These are phyloP conservation scores for Spermophilus dauricus DNA, from an alignment of 2,113 vertebrate species.

Conservation along the genomic window DNA sequence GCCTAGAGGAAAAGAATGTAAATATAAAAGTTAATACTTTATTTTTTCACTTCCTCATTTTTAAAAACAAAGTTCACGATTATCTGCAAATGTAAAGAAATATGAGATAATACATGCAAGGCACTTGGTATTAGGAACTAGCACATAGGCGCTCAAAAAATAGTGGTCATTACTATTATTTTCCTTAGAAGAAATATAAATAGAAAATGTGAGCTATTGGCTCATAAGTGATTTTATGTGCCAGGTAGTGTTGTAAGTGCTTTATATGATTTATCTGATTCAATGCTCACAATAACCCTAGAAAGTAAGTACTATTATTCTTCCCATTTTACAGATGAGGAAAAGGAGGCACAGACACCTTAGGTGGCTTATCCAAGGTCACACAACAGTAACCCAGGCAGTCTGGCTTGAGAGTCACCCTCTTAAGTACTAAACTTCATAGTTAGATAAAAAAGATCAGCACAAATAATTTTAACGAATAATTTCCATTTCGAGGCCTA, in stretches of 20 bases:
- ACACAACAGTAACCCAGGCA: neutral
- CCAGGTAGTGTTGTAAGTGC: neutral
- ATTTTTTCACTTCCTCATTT: neutral
- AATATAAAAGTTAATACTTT: neutral
- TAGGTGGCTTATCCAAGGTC: neutral
- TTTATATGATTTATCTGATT: constrained; percentile 40
- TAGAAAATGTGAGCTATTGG: constrained; percentile 5
- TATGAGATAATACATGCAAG: neutral
- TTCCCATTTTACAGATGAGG: constrained; percentile 28
- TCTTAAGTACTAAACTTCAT: constrained; percentile 33
- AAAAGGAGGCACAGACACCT: neutral
- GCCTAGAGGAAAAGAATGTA: neutral
- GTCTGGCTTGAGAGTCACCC: neutral
- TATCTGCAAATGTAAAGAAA: neutral
- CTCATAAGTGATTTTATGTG: neutral
- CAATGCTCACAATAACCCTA: neutral
- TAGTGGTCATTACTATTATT: neutral
- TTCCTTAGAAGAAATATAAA: constrained; percentile 15
- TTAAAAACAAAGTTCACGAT: constrained; percentile 7
- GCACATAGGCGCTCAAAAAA: neutral
- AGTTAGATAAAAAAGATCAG: neutral
- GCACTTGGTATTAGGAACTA: neutral
- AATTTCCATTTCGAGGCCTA: constrained; percentile 11
- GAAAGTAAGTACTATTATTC: neutral
- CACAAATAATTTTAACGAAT: neutral